Percentiles rank a stretch among this genome's conserved stretches.
Evolutionary conservation across 2,113 vertebrate genomes (phyloP).

Genomic region (Pseudolaguvia tuberculata): DNA sequence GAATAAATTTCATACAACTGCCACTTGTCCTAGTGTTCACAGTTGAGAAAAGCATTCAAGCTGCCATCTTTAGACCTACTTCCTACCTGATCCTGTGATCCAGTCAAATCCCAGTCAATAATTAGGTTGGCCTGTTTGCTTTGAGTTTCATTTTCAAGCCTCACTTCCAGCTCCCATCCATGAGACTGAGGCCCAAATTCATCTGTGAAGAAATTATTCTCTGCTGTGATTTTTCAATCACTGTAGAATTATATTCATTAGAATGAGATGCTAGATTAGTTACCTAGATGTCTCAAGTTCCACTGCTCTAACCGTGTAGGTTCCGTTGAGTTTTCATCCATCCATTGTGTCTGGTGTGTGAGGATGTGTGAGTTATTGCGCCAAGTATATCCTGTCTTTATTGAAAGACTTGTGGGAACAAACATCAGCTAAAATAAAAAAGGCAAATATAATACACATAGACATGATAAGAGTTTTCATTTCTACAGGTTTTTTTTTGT

Average conservation of each 20-base stretch:
- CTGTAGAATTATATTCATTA: neutral
- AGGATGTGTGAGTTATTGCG: conserved; percentile 21
- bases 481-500: neutral
- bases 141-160: conserved; percentile 54
- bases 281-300: conserved; percentile 20
- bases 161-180: conserved; percentile 58
- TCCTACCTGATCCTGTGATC: conserved; percentile 61
- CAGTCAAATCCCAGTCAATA: conserved; percentile 67
- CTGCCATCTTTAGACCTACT: neutral
- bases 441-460: neutral
- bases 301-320: neutral
- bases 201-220: conserved; percentile 54
- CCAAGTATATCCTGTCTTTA: conserved; percentile 23
- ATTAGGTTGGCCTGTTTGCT: conserved; percentile 58
- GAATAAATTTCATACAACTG: neutral
- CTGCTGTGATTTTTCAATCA: neutral
- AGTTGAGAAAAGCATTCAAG: neutral
- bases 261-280: neutral
- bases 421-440: conserved; percentile 19
- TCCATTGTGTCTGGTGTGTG: conserved; percentile 29
- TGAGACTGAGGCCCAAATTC: conserved; percentile 60
- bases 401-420: conserved; percentile 24
- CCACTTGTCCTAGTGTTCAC: neutral
- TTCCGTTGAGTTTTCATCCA: neutral
- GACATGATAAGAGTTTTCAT: neutral